Conservation (phyloP, 2,113 vertebrate species). For the Podarcis cretensis region DNA sequence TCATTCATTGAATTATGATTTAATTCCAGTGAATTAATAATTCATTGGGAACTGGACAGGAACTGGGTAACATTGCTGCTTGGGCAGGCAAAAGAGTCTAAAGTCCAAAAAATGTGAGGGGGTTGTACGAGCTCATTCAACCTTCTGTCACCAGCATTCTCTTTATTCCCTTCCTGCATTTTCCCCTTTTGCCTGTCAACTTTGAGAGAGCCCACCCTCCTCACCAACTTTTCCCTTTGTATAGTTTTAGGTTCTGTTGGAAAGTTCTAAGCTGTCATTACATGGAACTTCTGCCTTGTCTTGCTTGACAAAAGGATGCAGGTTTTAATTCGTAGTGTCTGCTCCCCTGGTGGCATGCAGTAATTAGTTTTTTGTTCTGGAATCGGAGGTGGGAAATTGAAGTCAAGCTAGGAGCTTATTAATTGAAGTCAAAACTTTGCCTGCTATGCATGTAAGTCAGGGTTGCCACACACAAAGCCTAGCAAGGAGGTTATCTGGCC, state of each 20-base stretch:
- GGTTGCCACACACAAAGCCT: not conserved
- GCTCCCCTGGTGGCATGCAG: not conserved
- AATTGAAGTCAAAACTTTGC: not conserved
- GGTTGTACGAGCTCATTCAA: not conserved
- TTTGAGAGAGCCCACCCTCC: not conserved
- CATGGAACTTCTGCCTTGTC: not conserved
- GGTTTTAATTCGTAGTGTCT: constrained; percentile 1
- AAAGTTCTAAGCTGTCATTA: constrained; percentile 10
- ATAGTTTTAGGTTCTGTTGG: not conserved
- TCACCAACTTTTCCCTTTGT: not conserved
- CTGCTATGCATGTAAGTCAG: not conserved
- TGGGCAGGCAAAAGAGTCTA: not conserved
- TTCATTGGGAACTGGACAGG: not conserved
- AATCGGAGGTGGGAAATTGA: not conserved
- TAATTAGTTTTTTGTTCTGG: not conserved
- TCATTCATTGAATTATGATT: too few species aligned
- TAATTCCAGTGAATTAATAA: too few species aligned
- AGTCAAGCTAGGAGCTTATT: not conserved
- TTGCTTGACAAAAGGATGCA: not conserved
- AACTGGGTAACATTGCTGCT: not conserved
- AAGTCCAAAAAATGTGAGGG: not conserved
- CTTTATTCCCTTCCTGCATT: not conserved
- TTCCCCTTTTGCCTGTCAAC: not conserved
- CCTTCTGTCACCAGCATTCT: not conserved
- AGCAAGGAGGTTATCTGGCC: not conserved